phyloP scores from a whole-genome alignment of 1,140 invertebrate genomes.

The Lithobius niger region DNA sequence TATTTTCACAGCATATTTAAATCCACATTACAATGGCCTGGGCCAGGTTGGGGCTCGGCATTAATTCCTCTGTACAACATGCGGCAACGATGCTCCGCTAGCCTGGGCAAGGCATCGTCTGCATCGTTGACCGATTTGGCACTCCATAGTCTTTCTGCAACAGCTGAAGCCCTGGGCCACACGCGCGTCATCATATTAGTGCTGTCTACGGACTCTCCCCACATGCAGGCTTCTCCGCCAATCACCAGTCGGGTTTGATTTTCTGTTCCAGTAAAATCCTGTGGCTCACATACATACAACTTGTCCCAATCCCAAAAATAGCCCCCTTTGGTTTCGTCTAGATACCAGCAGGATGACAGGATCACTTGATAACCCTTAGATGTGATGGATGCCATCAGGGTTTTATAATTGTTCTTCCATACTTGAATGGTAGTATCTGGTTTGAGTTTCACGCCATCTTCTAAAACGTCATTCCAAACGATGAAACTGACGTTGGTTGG shows the following conservation, averaged over 20 bases:
- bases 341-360: conserved; percentile 50
- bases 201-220: conserved; percentile 70
- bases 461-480: conserved; percentile 32
- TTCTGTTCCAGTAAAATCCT: conserved; percentile 27
- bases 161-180: conserved; percentile 65
- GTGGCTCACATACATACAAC: conserved; percentile 36
- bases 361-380: conserved; percentile 45
- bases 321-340: conserved; percentile 34
- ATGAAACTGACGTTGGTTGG: conserved; percentile 25
- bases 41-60: conserved; percentile 48
- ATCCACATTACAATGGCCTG: conserved; percentile 28
- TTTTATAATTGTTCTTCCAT: conserved; percentile 25
- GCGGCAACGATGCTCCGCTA: conserved; percentile 35
- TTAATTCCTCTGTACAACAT: conserved; percentile 56
- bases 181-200: conserved; percentile 45
- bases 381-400: conserved; percentile 33
- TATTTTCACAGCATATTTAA: too few relatives aligned
- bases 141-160: conserved; percentile 74
- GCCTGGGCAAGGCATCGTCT: conserved; percentile 36
- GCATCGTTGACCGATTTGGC: conserved; percentile 35
- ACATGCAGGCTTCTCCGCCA: conserved; percentile 84
- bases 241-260: conserved; percentile 37
- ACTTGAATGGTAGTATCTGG: conserved; percentile 37
- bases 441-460: conserved; percentile 23
- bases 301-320: conserved; percentile 34